Conservation (phyloP, 2,113 vertebrate genomes). For the Felis catus region F.catus_Fca126_mat1.0 CM031418.1:112142001-112142500, state of each 20-base stretch:
- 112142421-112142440: constrained; percentile 28
- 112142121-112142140: background rate
- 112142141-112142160: background rate
- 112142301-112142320: background rate
- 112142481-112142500: background rate
- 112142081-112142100: constrained; percentile 35
- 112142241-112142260: background rate
- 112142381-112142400: background rate
- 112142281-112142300: background rate
- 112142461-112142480: constrained; percentile 53
- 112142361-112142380: background rate
- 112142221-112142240: background rate
- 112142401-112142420: background rate
- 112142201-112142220: background rate
- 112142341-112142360: background rate
- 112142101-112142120: background rate
- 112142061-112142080: background rate
- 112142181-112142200: background rate
- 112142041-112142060: background rate
- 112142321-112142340: background rate
- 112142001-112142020: background rate
- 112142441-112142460: background rate
- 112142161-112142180: background rate
- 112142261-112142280: background rate
- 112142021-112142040: constrained; percentile 4